Base-by-base conservation (phyloP, 2,797 vertebrate genomes). In the Siniperca scherzeri region DNA sequence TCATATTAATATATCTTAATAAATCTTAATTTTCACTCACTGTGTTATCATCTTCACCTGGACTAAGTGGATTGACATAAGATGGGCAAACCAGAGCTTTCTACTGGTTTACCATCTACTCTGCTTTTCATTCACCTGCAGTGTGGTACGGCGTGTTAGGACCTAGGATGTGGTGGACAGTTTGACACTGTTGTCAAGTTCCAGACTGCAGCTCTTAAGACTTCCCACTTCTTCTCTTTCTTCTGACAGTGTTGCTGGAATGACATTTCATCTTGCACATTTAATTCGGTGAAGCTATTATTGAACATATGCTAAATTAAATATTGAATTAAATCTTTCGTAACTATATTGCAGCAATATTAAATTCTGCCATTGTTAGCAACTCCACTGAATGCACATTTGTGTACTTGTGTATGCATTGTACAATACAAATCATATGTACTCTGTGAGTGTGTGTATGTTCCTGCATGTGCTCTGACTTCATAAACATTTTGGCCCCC, bases 401-500 rank as follows among this genome's bases (percentile, higher is more conserved):
- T 69, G 52, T 67, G 30, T 57, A 19, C 78, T 78, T 62, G 2
- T 78, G 62, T 36, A 36, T 36, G 36, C 52, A 70, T 4, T 66
- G 48, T 66, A 77, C 69, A 73, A 61, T 50, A 57, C 22, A 71
- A n/a, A 46, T 74, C 64, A 70, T 76, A 66, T 67, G 69, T 73
- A n/a, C 62, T 30, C 25, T 60, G 59, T 74, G 68, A 65, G 70
- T 70, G 64, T 70, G 56, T 87, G 74, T 72, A 22, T 71, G 60
- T 66, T 60, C 19, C 66, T 64, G 68, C 61, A 67, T 91, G 91
- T 88, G 88, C 69, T 48, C 64, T 85, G 84, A 81, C 81, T 92
- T 93, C 89, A 92, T 91, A 92, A 95, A 94, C 90, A 91, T 92
- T 91, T 87, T 81, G 88, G 72, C 89, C 84, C 69, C 81, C 86